phyloP scores from a whole-genome alignment of 2,113 vertebrate species.

The Eurypyga helias region DNA sequence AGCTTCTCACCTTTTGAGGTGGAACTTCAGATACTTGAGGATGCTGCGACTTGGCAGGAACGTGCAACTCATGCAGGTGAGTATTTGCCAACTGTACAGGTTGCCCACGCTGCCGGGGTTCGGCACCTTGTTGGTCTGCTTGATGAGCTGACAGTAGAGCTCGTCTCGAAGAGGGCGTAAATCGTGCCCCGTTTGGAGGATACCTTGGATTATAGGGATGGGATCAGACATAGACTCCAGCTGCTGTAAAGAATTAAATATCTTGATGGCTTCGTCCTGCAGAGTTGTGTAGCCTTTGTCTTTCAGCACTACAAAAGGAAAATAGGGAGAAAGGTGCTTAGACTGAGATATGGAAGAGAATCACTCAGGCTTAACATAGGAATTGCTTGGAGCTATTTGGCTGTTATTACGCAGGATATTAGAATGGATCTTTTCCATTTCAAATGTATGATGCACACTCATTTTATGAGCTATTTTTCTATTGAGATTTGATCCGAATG shows the following conservation, averaged over 20 bases:
- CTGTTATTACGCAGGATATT: not conserved
- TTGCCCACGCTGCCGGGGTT: conserved; percentile 82
- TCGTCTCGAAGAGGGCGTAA: conserved; percentile 91
- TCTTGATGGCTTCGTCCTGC: conserved; percentile 93
- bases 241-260: conserved; percentile 93
- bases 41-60: conserved; percentile 88
- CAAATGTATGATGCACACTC: not conserved
- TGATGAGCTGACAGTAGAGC: conserved; percentile 95
- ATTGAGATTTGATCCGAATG: not conserved
- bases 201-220: conserved; percentile 88
- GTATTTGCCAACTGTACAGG: conserved; percentile 90
- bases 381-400: not conserved
- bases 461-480: not conserved
- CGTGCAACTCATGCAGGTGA: conserved; percentile 91
- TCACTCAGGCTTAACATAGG: not conserved
- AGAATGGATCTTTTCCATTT: not conserved
- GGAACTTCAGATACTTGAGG: conserved; percentile 94
- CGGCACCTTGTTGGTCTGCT: conserved; percentile 89
- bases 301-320: conserved; percentile 76
- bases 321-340: not conserved
- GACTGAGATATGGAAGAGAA: not conserved
- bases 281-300: conserved; percentile 90
- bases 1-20: conserved; percentile 88
- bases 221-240: conserved; percentile 90
- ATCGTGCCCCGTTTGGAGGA: conserved; percentile 92